A percentile compares a stretch with the other conserved stretches of the same genome.
Conservation (phyloP, 2,113 vertebrate species). For the Cochlearius cochlearius region DNA sequence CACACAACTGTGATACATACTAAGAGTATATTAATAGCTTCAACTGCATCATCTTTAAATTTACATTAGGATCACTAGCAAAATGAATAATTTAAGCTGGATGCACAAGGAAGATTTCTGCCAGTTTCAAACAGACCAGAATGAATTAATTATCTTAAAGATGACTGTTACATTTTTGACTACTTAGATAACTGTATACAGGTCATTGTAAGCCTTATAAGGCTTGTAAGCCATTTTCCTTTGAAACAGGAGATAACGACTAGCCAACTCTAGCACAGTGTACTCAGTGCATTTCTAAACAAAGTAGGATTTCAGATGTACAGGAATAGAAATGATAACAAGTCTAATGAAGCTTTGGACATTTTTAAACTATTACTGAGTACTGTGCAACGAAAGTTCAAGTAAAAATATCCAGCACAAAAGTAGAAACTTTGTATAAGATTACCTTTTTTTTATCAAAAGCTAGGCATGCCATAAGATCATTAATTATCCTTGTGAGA, state of each 20-base stretch:
- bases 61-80: background rate
- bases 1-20: background rate
- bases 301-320: background rate
- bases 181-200: background rate
- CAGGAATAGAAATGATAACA: background rate
- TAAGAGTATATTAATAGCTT: background rate
- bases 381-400: background rate
- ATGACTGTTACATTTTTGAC: background rate
- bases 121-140: background rate
- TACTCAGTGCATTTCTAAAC: background rate
- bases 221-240: background rate
- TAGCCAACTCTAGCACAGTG: background rate
- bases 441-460: constrained; percentile 74
- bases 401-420: background rate
- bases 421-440: background rate
- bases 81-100: background rate
- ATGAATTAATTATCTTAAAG: background rate
- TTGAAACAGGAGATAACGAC: background rate
- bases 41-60: background rate
- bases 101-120: background rate
- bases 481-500: constrained; percentile 78
- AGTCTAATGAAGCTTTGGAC: background rate
- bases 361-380: background rate
- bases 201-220: background rate
- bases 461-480: constrained; percentile 73